Conservation (phyloP, 2,113 vertebrate species). For the Elgaria multicarinata region DNA sequence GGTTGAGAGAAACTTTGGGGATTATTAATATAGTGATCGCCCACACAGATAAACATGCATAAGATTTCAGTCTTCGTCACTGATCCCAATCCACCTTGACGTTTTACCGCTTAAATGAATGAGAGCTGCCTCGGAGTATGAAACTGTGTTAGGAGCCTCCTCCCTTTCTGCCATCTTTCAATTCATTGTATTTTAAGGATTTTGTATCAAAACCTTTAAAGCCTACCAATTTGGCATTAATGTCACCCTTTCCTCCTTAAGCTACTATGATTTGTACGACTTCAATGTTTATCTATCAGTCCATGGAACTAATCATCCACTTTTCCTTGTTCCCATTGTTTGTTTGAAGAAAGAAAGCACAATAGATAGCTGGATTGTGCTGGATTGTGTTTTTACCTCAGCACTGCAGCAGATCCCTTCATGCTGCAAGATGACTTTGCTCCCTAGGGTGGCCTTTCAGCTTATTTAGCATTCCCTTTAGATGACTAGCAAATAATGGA, state of each 20-base stretch:
- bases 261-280: not conserved
- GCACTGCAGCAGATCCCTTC: not conserved
- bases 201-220: not conserved
- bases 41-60: not conserved
- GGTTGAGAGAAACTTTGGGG: too few species aligned
- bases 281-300: not conserved
- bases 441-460: slow-evolving; percentile 1
- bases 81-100: not conserved
- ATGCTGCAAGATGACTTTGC: not conserved
- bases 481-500: slow-evolving; percentile 5
- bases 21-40: too few species aligned
- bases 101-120: not conserved
- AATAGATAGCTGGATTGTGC: not conserved
- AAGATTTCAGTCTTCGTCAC: not conserved
- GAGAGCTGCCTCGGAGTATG: not conserved
- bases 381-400: not conserved
- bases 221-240: not conserved
- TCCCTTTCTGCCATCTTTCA: not conserved
- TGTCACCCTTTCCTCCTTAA: too few species aligned
- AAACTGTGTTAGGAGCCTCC: not conserved
- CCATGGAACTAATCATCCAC: not conserved
- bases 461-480: slow-evolving; percentile 21
- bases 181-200: not conserved
- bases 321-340: not conserved
- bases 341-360: not conserved